These are phyloP conservation scores for Aldabrachelys gigantea DNA, from an alignment of 2,113 vertebrate genomes.

Conservation along the genomic window DNA sequence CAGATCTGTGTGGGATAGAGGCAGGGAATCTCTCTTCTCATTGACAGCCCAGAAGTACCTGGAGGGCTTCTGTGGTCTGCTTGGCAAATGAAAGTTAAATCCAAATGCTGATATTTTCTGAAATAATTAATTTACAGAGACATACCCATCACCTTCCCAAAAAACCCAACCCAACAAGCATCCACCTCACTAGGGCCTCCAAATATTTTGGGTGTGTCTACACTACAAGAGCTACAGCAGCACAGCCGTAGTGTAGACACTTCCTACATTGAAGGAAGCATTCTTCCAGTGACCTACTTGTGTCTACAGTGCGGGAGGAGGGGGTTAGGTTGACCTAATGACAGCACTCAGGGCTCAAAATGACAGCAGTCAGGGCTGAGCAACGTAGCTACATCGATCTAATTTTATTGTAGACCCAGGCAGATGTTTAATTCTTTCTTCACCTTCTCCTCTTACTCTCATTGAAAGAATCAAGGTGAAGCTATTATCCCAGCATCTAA, in stretches of 20 bases:
- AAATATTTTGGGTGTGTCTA: background rate
- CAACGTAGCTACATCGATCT: background rate
- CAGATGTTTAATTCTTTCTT: fast-evolving
- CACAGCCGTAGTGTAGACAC: background rate
- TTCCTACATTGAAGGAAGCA: background rate
- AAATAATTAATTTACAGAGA: background rate
- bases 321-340: background rate
- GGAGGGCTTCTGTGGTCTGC: background rate
- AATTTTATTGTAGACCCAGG: background rate
- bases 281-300: background rate
- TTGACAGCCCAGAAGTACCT: background rate
- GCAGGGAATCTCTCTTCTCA: background rate
- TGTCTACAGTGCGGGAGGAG: no score
- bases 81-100: background rate
- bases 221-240: background rate
- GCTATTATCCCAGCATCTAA: background rate
- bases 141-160: background rate
- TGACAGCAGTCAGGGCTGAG: background rate
- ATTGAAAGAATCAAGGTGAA: background rate
- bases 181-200: background rate
- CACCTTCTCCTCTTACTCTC: fast-evolving
- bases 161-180: background rate
- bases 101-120: background rate
- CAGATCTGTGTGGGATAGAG: background rate
- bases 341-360: background rate